phyloP scores from a whole-genome alignment of 2,797 vertebrate species.

The Taeniopygia guttata region DNA sequence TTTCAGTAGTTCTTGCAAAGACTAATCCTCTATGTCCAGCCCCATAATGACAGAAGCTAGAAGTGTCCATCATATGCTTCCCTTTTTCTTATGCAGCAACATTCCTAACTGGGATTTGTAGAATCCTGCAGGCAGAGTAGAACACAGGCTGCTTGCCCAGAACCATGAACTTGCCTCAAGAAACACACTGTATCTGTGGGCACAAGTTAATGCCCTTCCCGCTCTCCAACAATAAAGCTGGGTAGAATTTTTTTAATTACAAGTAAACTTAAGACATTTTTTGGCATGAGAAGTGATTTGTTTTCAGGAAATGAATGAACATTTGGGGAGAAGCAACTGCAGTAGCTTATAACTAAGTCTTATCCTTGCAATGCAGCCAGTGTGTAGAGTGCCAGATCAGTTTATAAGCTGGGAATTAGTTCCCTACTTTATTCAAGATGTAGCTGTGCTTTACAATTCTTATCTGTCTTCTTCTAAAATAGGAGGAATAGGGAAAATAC shows the following conservation, averaged over 20 bases:
- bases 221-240: background rate
- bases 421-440: background rate
- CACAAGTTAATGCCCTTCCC: background rate
- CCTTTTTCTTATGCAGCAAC: fast-evolving
- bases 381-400: fast-evolving
- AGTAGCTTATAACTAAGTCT: background rate
- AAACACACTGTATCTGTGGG: fast-evolving
- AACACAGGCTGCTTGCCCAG: background rate
- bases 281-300: background rate
- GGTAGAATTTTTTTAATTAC: background rate
- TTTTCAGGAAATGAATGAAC: background rate
- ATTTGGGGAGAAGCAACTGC: background rate
- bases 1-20: background rate
- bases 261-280: background rate
- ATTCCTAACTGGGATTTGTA: fast-evolving
- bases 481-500: background rate
- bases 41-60: background rate
- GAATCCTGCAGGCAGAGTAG: background rate
- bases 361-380: background rate
- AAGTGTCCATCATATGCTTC: background rate
- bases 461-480: background rate
- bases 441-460: background rate
- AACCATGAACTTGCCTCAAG: fast-evolving
- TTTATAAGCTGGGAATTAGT: background rate
- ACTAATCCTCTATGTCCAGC: background rate